phyloP scores from a whole-genome alignment of 2,888 invertebrate genomes.

The Mimumesa dahlbomi region DNA sequence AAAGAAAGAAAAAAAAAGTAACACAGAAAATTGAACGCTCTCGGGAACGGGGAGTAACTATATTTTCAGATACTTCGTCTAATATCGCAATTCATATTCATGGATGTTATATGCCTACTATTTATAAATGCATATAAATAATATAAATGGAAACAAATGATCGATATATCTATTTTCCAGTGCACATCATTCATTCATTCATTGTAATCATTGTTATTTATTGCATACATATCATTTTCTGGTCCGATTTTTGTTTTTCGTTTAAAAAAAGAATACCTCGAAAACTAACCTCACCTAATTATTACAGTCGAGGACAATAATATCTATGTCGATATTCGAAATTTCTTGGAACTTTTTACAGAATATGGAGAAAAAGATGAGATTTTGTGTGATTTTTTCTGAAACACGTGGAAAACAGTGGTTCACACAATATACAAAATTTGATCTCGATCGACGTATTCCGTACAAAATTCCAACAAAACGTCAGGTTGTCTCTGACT shows the following conservation, averaged over 20 bases:
- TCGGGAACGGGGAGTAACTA: constrained; percentile 33
- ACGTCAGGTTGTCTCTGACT: background rate
- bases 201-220: background rate
- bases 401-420: too few species aligned
- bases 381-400: too few species aligned
- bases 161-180: constrained; percentile 16
- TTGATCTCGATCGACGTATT: too few species aligned
- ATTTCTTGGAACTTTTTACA: too few species aligned
- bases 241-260: constrained; percentile 9
- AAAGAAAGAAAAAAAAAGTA: too few species aligned
- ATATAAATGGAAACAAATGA: constrained; percentile 29
- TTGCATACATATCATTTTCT: too few species aligned
- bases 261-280: constrained; percentile 17
- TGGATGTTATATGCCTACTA: constrained; percentile 35
- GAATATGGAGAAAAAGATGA: too few species aligned
- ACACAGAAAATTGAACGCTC: background rate
- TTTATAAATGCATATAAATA: constrained; percentile 44
- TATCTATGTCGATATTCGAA: too few species aligned
- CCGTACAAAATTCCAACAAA: too few species aligned
- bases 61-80: constrained; percentile 44
- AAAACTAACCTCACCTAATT: too few species aligned
- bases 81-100: constrained; percentile 23
- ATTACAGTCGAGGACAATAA: too few species aligned
- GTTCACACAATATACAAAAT: too few species aligned
- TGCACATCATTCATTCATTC: background rate